These are phyloP conservation scores for Seriola rivoliana DNA, from an alignment of 2,113 vertebrate genomes.

Conservation along the genomic window DNA sequence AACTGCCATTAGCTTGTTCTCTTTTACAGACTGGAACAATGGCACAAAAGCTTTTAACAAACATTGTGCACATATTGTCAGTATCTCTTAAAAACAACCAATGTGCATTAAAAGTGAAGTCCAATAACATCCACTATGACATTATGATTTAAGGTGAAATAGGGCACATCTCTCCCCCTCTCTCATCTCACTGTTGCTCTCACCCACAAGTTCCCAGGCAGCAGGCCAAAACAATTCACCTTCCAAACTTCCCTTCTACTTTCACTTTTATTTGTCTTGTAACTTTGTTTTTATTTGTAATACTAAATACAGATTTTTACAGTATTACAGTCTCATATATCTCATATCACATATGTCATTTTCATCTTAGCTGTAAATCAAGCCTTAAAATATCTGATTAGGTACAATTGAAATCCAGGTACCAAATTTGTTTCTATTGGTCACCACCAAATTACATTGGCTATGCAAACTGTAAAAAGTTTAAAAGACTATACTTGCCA, in stretches of 20 bases:
- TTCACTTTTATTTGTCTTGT: neutral
- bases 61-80: neutral
- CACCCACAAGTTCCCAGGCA: conserved; percentile 9
- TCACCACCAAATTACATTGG: neutral
- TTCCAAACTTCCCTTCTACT: too few species aligned
- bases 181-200: conserved; percentile 34
- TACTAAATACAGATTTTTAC: neutral
- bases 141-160: conserved; percentile 22
- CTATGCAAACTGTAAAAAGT: neutral
- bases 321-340: neutral
- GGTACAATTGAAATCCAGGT: neutral
- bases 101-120: conserved; percentile 30
- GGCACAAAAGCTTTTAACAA: conserved; percentile 57
- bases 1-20: conserved; percentile 39
- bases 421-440: neutral
- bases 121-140: conserved; percentile 16
- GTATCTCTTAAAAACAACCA: conserved; percentile 3
- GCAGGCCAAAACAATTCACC: neutral
- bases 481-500: neutral
- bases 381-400: neutral
- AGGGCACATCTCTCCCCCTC: conserved; percentile 10
- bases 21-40: conserved; percentile 60
- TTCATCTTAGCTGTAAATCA: neutral
- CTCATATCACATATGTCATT: neutral
- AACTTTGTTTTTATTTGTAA: neutral